Evolutionary conservation across 2,113 vertebrate genomes (phyloP).

Genomic region (Tachysurus fulvidraco): DNA sequence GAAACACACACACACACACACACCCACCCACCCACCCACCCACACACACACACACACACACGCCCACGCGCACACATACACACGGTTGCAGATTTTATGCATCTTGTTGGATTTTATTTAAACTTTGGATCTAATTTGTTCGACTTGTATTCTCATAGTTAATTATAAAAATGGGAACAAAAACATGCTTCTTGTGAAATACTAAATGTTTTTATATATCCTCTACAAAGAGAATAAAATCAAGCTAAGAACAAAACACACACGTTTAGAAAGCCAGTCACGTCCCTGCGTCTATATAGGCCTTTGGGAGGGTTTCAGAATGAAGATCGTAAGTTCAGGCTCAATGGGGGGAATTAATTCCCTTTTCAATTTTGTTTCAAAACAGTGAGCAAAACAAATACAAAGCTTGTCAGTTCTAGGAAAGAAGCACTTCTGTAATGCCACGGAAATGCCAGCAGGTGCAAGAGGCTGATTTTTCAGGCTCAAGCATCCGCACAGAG

Average conservation of each 20-base stretch:
- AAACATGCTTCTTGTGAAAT: neutral
- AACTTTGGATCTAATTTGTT: neutral
- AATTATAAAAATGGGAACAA: neutral
- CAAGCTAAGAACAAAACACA: neutral
- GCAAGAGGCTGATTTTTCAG: constrained; percentile 9
- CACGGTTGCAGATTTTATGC: neutral
- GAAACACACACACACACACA: neutral
- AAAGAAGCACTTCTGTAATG: neutral
- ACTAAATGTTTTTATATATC: neutral
- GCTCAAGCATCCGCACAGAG: neutral
- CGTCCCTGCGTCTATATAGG: neutral
- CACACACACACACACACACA: neutral
- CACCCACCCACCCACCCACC: neutral
- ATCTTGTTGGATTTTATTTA: neutral
- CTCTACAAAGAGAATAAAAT: neutral
- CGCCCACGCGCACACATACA: neutral
- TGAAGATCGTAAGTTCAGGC: constrained; percentile 21
- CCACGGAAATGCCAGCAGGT: neutral
- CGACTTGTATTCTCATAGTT: neutral
- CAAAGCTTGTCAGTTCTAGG: neutral
- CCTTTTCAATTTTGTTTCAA: constrained; percentile 32
- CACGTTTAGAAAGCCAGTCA: constrained; percentile 1
- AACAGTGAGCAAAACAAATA: constrained; percentile 19
- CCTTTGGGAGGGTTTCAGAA: neutral
- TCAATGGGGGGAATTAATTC: constrained; percentile 18